Percentiles rank a stretch among this genome's conserved stretches.
Conservation (phyloP, 1,140 invertebrate species). For the Cydia amplana region DNA sequence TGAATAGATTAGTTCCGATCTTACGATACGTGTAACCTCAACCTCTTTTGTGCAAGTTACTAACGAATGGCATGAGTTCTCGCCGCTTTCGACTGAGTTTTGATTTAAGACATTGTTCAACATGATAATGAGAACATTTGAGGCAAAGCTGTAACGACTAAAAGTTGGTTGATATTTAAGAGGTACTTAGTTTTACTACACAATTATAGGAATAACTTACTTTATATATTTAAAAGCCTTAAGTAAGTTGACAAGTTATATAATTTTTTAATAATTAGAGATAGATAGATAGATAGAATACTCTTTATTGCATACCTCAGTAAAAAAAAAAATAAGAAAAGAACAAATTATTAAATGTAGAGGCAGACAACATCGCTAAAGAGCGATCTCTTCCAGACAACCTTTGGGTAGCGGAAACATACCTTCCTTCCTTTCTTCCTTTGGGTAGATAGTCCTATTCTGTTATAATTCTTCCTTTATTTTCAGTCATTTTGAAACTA, state of each 20-base stretch:
- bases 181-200: background rate
- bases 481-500: background rate
- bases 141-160: conserved; percentile 7
- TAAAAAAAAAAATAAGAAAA: too few relatives aligned
- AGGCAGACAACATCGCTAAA: too few relatives aligned
- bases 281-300: too few relatives aligned
- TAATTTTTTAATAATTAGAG: too few relatives aligned
- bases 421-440: too few relatives aligned
- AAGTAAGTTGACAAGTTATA: background rate
- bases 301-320: too few relatives aligned
- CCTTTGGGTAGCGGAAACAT: too few relatives aligned
- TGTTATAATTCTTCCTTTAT: too few relatives aligned
- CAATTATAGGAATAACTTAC: background rate
- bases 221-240: background rate
- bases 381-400: too few relatives aligned
- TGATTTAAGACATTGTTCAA: conserved; percentile 27
- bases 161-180: conserved; percentile 7
- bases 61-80: conserved; percentile 8
- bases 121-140: conserved; percentile 3
- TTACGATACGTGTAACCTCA: background rate
- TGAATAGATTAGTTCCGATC: background rate
- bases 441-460: too few relatives aligned
- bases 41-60: conserved; percentile 10
- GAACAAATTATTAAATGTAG: too few relatives aligned
- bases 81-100: background rate